Base-by-base conservation (phyloP, 2,113 vertebrate genomes). In the Sorex fumeus region DNA sequence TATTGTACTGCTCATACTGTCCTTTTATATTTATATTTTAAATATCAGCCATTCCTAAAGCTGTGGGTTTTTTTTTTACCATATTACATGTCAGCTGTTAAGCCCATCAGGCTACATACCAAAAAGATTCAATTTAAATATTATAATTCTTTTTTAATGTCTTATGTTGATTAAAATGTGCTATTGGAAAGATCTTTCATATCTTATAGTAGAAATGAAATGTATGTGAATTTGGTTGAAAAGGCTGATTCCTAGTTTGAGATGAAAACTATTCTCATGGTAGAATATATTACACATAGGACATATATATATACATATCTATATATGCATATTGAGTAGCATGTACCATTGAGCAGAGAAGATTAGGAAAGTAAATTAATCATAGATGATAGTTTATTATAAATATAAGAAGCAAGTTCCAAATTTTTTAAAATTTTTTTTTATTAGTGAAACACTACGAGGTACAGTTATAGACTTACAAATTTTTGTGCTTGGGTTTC, bases 11-110 rank as follows among this genome's bases (percentile, higher is more conserved):
- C 47, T 92, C 16, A 34, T 69, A 78, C 53, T 89, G 47, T 89
- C 70, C 93, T 80, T 23, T 77, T 8, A 93, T 96, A 74, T 40
- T 91, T 91, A 84, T 53, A 66, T 80, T 50, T 91, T 34, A 64
- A 92, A 81, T 85, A 1, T 76, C 36, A 53, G 9, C 71, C 62
- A 95, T 79, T 40, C 91, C 47, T 30, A 16, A 16, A 95, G 36
- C 91, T 94, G 32, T 92, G 79, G 76, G 71, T 89, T 69, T 95
- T 6, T n/a, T 82, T 84, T 77, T 60, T 88, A 83, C 66, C 47
- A n/a, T 57, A 50, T 72, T 77, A 64, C 92, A 12, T 75, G 75
- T 93, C 45, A 87, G 0, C 60, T 79, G 12, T 85, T 84, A 81
- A 5, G 70, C 23, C 45, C 74, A 82, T 94, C 77, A 64, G 91